Conservation (phyloP, 2,113 vertebrate genomes). For the Pseudolaguvia tuberculata region DNA sequence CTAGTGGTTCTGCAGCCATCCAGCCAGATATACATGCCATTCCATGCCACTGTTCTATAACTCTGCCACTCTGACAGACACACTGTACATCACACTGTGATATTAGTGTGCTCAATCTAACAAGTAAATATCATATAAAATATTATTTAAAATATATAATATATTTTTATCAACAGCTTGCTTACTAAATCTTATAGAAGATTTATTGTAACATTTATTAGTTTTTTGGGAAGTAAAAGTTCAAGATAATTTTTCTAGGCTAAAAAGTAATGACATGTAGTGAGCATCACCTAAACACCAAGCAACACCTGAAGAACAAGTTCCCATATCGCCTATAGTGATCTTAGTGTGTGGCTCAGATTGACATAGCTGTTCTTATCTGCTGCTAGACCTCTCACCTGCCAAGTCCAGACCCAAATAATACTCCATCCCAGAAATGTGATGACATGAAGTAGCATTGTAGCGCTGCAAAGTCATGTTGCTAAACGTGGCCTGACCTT, state of each 20-base stretch:
- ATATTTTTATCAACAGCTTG: background rate
- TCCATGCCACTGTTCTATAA: background rate
- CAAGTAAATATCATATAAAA: background rate
- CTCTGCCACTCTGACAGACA: background rate
- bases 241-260: too few species aligned
- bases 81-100: background rate
- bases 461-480: constrained; percentile 17
- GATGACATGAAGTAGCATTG: constrained; percentile 15
- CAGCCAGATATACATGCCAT: background rate
- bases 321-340: constrained; percentile 59
- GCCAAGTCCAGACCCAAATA: constrained; percentile 36
- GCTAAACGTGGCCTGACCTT: constrained; percentile 38
- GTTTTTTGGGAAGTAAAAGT: too few species aligned
- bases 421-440: constrained; percentile 34
- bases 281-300: background rate
- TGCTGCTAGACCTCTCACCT: constrained; percentile 37
- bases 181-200: too few species aligned
- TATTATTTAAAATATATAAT: too few species aligned
- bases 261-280: background rate
- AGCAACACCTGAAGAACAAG: constrained; percentile 35
- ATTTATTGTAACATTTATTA: too few species aligned
- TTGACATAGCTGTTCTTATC: constrained; percentile 45
- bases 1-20: background rate
- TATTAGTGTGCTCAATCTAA: background rate
- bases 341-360: constrained; percentile 45